Base-by-base conservation (phyloP, 2,888 invertebrate genomes). In the Caenorhabditis sp. region DNA sequence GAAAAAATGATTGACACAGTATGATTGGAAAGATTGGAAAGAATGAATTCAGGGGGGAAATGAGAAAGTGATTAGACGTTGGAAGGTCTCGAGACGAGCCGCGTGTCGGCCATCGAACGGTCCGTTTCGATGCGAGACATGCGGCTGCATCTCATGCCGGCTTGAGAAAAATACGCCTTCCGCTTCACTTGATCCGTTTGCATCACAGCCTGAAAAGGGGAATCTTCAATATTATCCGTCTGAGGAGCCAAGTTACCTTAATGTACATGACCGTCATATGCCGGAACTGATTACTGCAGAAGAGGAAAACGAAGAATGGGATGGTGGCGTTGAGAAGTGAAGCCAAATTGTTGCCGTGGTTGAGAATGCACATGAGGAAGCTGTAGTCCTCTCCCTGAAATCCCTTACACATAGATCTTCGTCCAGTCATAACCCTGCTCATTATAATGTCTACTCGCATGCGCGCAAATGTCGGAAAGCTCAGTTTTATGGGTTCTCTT, bases 241-340 rank as follows among this genome's bases (percentile, higher is more conserved):
- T n/a, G n/a, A n/a, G n/a, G n/a, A n/a, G n/a, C n/a, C n/a, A n/a
- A n/a, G n/a, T n/a, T 35, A 78, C 86, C 66, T 83, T 82, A 24
- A 86, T 66, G 58, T 84, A 86, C 68, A 86, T 80, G 30, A 62
- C 55, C 22, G 84, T 81, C 86, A 87, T 87, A 63, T 85, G 83
- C 8, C 87, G 80, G 77, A 87, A 87, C 48, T 86, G 86, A 52
- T 85, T 79, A 26, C 85, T 85, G 62, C 84, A 85, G 35, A 82
- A 65, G 13, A 85, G 78, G 45, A 86, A 87, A 8, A 88, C 84
- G 59, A 86, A 88, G 70, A 87, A 88, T 6, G 87, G 87, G 41
- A 88, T 85, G 7, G 87, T 86, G 11, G 87, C 87, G 62, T 87
- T 87, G 56, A 86, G 72, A 20, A 86, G 77, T 1, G 86, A 86